These are phyloP conservation scores for Dastarcus helophoroides DNA, from an alignment of 2,888 invertebrate species.

Conservation along the genomic window DNA sequence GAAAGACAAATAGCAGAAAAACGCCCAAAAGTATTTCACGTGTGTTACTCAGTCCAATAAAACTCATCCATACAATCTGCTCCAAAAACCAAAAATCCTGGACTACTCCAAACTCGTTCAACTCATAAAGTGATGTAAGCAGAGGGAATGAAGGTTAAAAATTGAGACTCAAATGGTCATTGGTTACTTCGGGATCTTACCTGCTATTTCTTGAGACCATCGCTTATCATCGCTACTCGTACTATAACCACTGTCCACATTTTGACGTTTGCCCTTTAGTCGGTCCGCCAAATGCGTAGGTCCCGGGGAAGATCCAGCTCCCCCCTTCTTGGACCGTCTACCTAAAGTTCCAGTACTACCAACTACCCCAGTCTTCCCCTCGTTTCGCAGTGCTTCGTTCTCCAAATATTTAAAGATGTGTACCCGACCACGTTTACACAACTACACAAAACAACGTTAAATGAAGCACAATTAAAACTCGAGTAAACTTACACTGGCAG, in stretches of 20 bases:
- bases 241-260: constrained; percentile 82
- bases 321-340: constrained; percentile 42
- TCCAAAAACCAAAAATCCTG: no score
- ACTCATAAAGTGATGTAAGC: no score
- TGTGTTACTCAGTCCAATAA: no score
- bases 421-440: constrained; percentile 84
- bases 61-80: no score
- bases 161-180: no score
- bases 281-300: constrained; percentile 32
- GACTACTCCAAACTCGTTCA: no score
- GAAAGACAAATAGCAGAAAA: no score
- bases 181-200: no score
- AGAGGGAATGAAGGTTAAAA: no score
- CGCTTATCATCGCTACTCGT: constrained; percentile 76
- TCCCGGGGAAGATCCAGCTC: constrained; percentile 37
- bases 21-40: no score
- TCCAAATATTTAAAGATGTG: constrained; percentile 93
- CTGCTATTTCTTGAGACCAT: constrained; percentile 68
- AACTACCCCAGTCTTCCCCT: constrained; percentile 39
- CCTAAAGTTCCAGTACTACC: constrained; percentile 39
- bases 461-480: constrained; percentile 2
- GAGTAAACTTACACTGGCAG: constrained; percentile 75
- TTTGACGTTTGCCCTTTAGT: constrained; percentile 52
- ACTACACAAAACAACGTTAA: constrained; percentile 39
- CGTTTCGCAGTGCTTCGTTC: constrained; percentile 69